Percentiles rank a stretch among this genome's conserved stretches.
Conservation (phyloP, 2,888 invertebrate species). For the Alitta virens region DNA sequence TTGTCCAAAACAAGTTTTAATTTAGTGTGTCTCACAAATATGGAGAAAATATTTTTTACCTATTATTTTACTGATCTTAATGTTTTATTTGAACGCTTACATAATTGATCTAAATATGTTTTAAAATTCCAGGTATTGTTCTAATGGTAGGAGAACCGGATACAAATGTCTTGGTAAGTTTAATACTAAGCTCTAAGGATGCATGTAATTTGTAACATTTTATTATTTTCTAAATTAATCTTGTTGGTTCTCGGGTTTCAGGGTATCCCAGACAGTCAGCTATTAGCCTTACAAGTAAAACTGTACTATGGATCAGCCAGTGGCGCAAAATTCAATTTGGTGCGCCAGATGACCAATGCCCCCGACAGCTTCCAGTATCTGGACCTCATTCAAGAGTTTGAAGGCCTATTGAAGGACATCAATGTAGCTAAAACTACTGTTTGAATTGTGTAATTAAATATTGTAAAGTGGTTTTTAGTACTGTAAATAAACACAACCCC, state of each 20-base stretch:
- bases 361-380: conserved; percentile 27
- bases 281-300: conserved; percentile 33
- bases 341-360: conserved; percentile 30
- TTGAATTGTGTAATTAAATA: too few relatives aligned
- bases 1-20: too few relatives aligned
- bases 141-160: conserved; percentile 52
- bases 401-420: neutral
- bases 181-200: neutral
- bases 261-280: conserved; percentile 32
- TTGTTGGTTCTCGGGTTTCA: conserved; percentile 19
- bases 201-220: too few relatives aligned
- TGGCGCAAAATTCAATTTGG: conserved; percentile 32
- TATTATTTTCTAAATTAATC: too few relatives aligned
- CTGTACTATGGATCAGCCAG: conserved; percentile 32
- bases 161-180: conserved; percentile 46
- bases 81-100: too few relatives aligned
- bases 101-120: neutral
- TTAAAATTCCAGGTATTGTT: conserved; percentile 44
- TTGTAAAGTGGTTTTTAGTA: too few relatives aligned
- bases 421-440: too few relatives aligned
- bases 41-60: too few relatives aligned
- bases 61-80: too few relatives aligned
- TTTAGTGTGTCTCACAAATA: too few relatives aligned
- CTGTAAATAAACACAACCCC: too few relatives aligned
- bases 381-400: conserved; percentile 31